Percentiles rank a stretch among this genome's conserved stretches.
Evolutionary conservation across 1,140 invertebrate species (phyloP).

Genomic region (Drosophila ogumai): DNA sequence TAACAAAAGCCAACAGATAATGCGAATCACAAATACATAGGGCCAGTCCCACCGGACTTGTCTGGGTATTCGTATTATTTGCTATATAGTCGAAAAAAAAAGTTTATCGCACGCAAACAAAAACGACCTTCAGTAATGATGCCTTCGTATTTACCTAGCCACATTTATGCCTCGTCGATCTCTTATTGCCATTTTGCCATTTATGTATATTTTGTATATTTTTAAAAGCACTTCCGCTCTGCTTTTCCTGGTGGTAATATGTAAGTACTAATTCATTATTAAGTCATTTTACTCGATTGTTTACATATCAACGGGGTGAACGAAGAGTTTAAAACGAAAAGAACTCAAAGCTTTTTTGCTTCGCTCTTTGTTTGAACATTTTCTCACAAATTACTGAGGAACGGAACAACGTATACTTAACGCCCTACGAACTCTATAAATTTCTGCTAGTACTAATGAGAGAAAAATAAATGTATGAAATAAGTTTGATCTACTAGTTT

Average conservation of each 20-base stretch:
- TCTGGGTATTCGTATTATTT: slow-evolving; percentile 58
- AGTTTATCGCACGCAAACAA: slow-evolving; percentile 72
- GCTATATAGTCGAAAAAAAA: slow-evolving; percentile 39
- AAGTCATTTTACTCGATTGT: slow-evolving; percentile 11
- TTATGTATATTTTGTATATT: slow-evolving; percentile 21
- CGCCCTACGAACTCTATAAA: slow-evolving; percentile 7
- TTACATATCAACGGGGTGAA: slow-evolving; percentile 21
- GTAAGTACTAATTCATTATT: slow-evolving; percentile 3
- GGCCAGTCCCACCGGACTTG: background rate
- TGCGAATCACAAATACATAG: slow-evolving; percentile 32
- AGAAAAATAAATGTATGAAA: background rate
- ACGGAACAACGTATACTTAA: background rate
- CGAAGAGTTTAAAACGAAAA: slow-evolving; percentile 2
- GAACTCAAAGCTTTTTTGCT: background rate
- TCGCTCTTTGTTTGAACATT: background rate
- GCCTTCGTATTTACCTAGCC: slow-evolving; percentile 45
- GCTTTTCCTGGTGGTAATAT: slow-evolving; percentile 12
- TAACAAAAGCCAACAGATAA: slow-evolving; percentile 57
- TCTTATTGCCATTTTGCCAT: slow-evolving; percentile 48
- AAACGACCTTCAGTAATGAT: slow-evolving; percentile 69
- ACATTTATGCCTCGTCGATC: slow-evolving; percentile 52
- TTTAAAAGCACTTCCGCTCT: slow-evolving; percentile 30
- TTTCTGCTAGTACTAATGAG: background rate
- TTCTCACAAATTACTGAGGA: background rate
- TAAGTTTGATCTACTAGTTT: too few relatives aligned